Base-by-base conservation (phyloP, 1,140 invertebrate genomes). In the Rhizoglyphus robini region DNA sequence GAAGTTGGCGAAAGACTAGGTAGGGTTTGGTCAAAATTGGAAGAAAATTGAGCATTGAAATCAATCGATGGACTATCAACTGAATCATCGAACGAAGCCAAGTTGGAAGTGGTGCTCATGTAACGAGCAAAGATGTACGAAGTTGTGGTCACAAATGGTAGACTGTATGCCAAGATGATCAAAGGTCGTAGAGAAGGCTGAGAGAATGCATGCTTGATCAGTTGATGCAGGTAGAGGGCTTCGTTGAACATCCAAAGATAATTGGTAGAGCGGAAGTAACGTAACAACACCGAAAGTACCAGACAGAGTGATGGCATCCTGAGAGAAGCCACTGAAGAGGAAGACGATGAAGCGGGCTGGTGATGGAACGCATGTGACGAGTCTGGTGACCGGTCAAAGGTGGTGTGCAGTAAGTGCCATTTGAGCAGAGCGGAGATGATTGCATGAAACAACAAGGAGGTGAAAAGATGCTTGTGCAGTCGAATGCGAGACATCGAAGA, bases 401-500 rank as follows among this genome's bases (percentile, higher is more conserved):
- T 34, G 30, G 41, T 31, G 27, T 23, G 27, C 75, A 69, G 13
- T 23, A 65, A 25, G 48, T 65, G 49, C 64, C 57, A 65, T 41
- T 47, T 68, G 1, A 66, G 57, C 63, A 72, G 49, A 54, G 54
- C 47, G 23, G 57, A 65, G 0, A 75, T 66, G 18, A 77, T 66
- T 3, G 75, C 75, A 51, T 79, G 77, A 30, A 80, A 27, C 1
- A 82, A 70, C 31, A 81, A 76, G 0, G 80, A 79, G 0, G 74
- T 41, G 69, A 83, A 80, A 41, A 83, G 74, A 69, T 83, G 79
- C 54, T 78, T 73, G 70, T 82, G 81, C 20, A 83, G 73, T 31
- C 75, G 76, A 61, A 82, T 80, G 47, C 73, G 71, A 69, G 72
- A 58, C n/a, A 70, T 65, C 69, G 69, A 66, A 11, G 67, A 68